Conservation (phyloP, 2,797 vertebrate genomes). For the Buceros bicornis region DNA sequence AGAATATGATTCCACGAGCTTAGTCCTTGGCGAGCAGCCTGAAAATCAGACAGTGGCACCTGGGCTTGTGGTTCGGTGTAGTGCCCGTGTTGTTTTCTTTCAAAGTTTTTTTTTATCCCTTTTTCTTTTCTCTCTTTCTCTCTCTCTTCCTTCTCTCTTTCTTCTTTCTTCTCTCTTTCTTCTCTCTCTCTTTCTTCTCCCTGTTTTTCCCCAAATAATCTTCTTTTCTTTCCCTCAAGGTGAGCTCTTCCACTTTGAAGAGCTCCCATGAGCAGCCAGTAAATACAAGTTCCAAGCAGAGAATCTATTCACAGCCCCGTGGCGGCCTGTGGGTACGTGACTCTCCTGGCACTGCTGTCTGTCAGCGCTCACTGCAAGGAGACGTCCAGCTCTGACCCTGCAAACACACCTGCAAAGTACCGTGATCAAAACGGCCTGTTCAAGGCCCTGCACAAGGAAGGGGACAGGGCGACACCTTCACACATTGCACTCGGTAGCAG, state of each 20-base stretch:
- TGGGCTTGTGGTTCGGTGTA: background rate
- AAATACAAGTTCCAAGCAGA: background rate
- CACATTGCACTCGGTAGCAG: background rate
- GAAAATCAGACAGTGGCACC: background rate
- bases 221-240: background rate
- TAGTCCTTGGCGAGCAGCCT: background rate
- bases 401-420: background rate
- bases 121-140: no score
- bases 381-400: background rate
- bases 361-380: background rate
- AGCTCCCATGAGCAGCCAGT: background rate
- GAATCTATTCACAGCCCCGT: background rate
- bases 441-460: background rate
- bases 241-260: background rate
- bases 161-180: no score
- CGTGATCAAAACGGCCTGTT: background rate
- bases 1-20: background rate
- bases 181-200: no score
- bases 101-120: background rate
- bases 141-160: no score
- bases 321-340: background rate
- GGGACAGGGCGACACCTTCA: background rate
- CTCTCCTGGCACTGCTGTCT: background rate
- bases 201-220: background rate
- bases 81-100: background rate